Evolutionary conservation across 64 coral and sea anemone genomes (phyloP).

Genomic region (Montipora cactus): DNA sequence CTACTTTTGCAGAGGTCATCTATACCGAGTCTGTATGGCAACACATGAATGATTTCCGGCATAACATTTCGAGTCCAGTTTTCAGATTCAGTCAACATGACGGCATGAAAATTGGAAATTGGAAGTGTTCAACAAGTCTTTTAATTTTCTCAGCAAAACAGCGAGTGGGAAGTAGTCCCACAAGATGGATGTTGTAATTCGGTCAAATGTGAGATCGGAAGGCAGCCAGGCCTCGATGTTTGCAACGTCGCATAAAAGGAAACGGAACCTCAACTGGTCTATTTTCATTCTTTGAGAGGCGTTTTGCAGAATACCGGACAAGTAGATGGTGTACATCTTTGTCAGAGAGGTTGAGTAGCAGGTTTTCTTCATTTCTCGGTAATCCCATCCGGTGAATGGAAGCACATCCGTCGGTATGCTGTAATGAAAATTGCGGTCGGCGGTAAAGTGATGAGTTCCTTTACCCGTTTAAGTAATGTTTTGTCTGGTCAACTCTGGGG

Average conservation of each 20-base stretch:
- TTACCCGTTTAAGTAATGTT: background rate
- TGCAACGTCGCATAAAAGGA: conserved; percentile 24
- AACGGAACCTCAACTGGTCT: background rate
- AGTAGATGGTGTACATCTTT: conserved; percentile 39
- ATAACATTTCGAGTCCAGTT: conserved; percentile 46
- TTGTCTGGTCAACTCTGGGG: too few relatives aligned
- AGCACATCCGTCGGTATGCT: conserved; percentile 24
- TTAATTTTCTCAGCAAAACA: background rate
- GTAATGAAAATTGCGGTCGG: background rate
- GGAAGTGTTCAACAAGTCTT: conserved; percentile 15
- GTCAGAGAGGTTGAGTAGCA: background rate
- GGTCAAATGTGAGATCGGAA: conserved; percentile 16
- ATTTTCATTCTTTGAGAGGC: background rate
- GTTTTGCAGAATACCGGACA: conserved; percentile 11
- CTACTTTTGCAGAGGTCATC: background rate
- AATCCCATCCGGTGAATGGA: conserved; percentile 59
- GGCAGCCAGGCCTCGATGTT: conserved; percentile 15
- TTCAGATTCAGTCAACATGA: background rate
- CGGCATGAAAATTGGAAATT: conserved; percentile 37
- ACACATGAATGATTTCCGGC: background rate
- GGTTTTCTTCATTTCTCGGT: background rate
- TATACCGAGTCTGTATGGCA: background rate
- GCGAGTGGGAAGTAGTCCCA: conserved; percentile 44
- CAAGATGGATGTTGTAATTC: conserved; percentile 42
- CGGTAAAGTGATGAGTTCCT: background rate